Base-by-base conservation (phyloP, 2,888 invertebrate genomes). In the Ypsolopha sequella region DNA sequence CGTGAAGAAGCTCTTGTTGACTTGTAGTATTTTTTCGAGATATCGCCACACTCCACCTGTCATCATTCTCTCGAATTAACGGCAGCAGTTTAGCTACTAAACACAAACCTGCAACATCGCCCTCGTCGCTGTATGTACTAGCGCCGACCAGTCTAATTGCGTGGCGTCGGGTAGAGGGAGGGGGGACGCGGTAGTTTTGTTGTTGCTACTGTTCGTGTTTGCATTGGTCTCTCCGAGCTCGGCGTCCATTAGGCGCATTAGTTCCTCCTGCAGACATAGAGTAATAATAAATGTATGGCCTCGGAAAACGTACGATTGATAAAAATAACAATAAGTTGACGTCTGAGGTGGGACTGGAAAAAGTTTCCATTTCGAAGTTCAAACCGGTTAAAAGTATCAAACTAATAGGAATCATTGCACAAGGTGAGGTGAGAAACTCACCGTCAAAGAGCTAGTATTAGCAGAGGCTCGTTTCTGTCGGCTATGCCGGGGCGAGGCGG, bases 231-330 rank as follows among this genome's bases (percentile, higher is more conserved):
- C 57, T 73, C 88, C 73, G 6, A 84, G 64, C 58, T 95, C 95
- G 0, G 95, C 95, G 76, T 94, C 94, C 65, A 96, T 96, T 34
- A 96, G 87, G 48, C 94, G 91, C 88, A 96, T 92, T 24, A 95
- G 80, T 69, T 97, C 96, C 72, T 96, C 95, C 82, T 96, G 92
- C 35, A 93, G 14, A n/a, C n/a, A n/a, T n/a, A n/a, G n/a, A n/a
- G n/a, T n/a, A n/a, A n/a, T n/a, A n/a, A 44, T 9, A 43, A 6
- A 10, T 7, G 14, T 6, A 9, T 10, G 44, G 24, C 6, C 1
- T 41, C 41, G 2, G 10, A 6, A 11, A 11, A 11, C 9, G 41
- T 4, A 13, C 6, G 41, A n/a, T n/a, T n/a, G n/a, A n/a, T n/a
- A n/a, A n/a, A n/a, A 38, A 6, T 8, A 38, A 8, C 6, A 6